Evolutionary conservation across 2,113 vertebrate species (phyloP), one percentile per base, ranked within the genome.

Genomic region (Hippocampus mohnikei): DNA sequence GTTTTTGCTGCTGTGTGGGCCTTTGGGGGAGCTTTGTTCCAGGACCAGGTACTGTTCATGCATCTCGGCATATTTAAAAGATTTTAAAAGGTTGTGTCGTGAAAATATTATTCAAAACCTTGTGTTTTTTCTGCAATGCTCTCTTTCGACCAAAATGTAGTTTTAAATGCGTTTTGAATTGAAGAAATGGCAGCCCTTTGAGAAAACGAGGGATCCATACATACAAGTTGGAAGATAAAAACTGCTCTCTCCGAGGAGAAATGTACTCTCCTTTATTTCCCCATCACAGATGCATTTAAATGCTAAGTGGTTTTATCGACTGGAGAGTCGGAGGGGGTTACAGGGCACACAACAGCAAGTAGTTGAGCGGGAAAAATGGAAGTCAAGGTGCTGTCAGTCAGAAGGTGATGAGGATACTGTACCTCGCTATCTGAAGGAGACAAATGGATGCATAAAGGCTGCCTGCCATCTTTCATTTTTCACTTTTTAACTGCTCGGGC

Each of bases 1-100:
- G 95, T 96, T 72, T 98, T 98, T 73, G 94, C 96, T 70, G 93
- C 94, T 0, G 80, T 97, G 84, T 98, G 96, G 97, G 96, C 96
- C 63, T 98, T 98, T 15, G 97, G 96, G 3, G 95, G 96, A 71
- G 92, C 94, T 37, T 84, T 96, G 90, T 94, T 95, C 87, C 95
- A 96, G 84, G 96, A 98, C 75, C 96, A 99, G 95, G 96, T 98
- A 92, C 81, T 81, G 59, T 3, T 48, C 9, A 29, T 61, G 46
- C 41, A 70, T 81, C 56, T 53, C 48, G 70, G 23, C 55, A 21
- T 65, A 63, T 46, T 50, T 66, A 59, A 15, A 2, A 10, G 1
- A 70, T 63, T n/a, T 65, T 70, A 72, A 84, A 72, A 63, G 69
- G 71, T 46, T 73, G n/a, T 60, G 71, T 75, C 62, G 66, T 72